Conservation (phyloP, 2,113 vertebrate genomes). For the rabbit (Oryctolagus cuniculus) region mOryCun1.1 NC_091433.1:28223001-28223500, state of each 20-base stretch:
- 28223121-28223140: not conserved
- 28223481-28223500: not conserved
- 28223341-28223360: not conserved
- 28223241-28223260: not conserved
- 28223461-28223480: not conserved
- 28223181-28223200: not conserved
- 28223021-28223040: not conserved
- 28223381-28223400: not conserved
- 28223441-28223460: not conserved
- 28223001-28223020: not conserved
- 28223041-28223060: not conserved
- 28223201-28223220: not conserved
- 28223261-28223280: not conserved
- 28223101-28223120: not conserved
- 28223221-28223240: not conserved
- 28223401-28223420: not conserved
- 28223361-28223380: not conserved
- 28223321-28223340: not conserved
- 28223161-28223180: not conserved
- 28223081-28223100: not conserved
- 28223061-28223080: not conserved
- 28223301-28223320: not conserved
- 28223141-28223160: not conserved
- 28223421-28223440: rapidly evolving
- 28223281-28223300: not conserved